phyloP scores from a whole-genome alignment of 2,113 vertebrate genomes.

The Columba janthina region DNA sequence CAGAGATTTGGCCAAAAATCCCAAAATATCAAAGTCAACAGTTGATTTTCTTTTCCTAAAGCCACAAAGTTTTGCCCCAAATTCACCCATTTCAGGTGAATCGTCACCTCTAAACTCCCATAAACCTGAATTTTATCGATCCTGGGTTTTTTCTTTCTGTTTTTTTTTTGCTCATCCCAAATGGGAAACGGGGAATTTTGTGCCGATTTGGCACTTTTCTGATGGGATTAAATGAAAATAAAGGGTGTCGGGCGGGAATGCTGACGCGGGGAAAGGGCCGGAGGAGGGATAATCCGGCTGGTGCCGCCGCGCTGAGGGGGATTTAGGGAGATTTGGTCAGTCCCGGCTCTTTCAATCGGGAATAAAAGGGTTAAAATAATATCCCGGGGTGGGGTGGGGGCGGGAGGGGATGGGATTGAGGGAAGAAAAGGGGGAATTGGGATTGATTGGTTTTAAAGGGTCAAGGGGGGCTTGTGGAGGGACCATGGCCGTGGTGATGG shows the following conservation, averaged over 20 bases:
- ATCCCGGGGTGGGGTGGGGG: neutral
- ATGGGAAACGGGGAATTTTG: rapidly evolving
- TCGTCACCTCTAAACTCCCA: rapidly evolving
- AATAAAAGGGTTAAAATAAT: neutral
- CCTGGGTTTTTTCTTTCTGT: rapidly evolving
- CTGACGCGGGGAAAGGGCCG: neutral
- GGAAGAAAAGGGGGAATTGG: neutral
- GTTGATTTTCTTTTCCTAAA: neutral
- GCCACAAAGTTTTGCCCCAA: neutral
- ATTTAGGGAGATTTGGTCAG: conserved; percentile 14
- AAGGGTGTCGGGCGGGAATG: neutral
- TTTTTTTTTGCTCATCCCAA: neutral
- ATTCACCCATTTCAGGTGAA: neutral
- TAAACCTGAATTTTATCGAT: rapidly evolving
- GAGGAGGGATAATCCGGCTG: conserved; percentile 7
- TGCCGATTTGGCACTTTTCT: neutral
- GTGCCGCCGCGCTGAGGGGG: neutral
- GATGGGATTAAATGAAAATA: neutral
- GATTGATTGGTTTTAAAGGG: neutral
- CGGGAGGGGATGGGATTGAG: no score
- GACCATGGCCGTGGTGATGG: neutral
- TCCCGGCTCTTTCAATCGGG: neutral
- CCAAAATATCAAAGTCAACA: rapidly evolving
- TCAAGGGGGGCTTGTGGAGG: no score
- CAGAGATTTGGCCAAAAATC: neutral